Conservation (phyloP, 2,113 vertebrate species). For the Percopsis transmontana region DNA sequence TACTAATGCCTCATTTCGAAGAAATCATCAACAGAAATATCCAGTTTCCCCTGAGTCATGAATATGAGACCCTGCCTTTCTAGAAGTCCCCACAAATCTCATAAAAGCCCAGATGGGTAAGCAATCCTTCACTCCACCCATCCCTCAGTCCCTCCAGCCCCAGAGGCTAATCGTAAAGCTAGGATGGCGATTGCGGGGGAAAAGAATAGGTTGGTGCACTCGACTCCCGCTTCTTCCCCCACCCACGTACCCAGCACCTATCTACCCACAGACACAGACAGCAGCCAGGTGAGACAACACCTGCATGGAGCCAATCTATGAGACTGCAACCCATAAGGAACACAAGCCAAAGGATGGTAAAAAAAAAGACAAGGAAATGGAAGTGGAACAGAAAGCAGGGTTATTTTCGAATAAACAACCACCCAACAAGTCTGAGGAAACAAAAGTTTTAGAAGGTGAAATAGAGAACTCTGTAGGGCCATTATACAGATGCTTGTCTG, state of each 20-base stretch:
- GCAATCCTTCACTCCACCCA: conserved; percentile 28
- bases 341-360: background rate
- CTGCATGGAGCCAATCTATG: background rate
- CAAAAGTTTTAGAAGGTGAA: background rate
- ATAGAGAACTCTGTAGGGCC: conserved; percentile 1
- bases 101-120: conserved; percentile 13
- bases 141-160: conserved; percentile 1
- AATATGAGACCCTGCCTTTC: conserved; percentile 4
- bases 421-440: background rate
- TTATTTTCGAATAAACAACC: background rate
- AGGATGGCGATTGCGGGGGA: background rate
- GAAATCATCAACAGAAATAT: background rate
- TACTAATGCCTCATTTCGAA: conserved; percentile 13
- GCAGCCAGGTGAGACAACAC: background rate
- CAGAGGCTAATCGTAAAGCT: background rate
- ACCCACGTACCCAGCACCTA: background rate
- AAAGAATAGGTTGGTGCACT: background rate
- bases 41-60: background rate
- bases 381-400: background rate
- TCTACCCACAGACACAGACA: too few species aligned
- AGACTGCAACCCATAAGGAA: too few species aligned
- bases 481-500: background rate
- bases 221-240: background rate
- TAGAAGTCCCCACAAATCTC: conserved; percentile 2
- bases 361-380: background rate